A percentile compares a stretch with the other conserved stretches of the same genome.
Conservation (phyloP, 2,888 invertebrate species). For the Callyntrura guangdongensis region DNA sequence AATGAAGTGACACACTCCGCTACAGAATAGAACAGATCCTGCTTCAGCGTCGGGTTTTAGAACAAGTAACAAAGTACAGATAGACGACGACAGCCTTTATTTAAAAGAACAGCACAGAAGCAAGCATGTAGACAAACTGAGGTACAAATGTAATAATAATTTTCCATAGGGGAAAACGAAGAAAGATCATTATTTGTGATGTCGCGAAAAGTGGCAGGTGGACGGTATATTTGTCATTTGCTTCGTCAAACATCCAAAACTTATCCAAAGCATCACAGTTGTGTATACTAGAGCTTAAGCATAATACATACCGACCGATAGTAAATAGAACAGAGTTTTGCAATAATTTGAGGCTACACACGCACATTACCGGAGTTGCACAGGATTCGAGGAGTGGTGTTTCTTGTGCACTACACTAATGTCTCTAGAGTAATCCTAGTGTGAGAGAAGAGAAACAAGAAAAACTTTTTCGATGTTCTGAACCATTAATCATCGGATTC, state of each 20-base stretch:
- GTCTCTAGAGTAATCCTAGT: neutral
- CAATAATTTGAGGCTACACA: constrained; percentile 26
- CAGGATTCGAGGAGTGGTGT: neutral
- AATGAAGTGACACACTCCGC: constrained; percentile 63
- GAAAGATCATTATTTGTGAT: constrained; percentile 74
- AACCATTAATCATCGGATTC: constrained; percentile 68
- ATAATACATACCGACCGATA: neutral
- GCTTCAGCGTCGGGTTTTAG: constrained; percentile 23
- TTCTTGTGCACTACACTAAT: neutral
- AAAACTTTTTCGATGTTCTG: constrained; percentile 67
- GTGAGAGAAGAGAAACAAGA: neutral
- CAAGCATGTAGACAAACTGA: constrained; percentile 51
- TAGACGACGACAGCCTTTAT: constrained; percentile 64
- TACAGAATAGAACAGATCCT: constrained; percentile 35
- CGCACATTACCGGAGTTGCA: neutral
- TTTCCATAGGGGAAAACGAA: constrained; percentile 62
- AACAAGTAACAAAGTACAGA: constrained; percentile 54
- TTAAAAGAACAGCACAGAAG: constrained; percentile 49
- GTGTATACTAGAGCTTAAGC: neutral
- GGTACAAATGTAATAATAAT: constrained; percentile 66
- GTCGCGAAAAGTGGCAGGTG: constrained; percentile 74
- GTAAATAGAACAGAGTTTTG: constrained; percentile 37
- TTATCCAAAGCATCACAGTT: constrained; percentile 27
- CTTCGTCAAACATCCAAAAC: constrained; percentile 73
- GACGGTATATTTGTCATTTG: constrained; percentile 77